Conservation (phyloP, 2,113 vertebrate species). For the Toxotes chatareus region DNA sequence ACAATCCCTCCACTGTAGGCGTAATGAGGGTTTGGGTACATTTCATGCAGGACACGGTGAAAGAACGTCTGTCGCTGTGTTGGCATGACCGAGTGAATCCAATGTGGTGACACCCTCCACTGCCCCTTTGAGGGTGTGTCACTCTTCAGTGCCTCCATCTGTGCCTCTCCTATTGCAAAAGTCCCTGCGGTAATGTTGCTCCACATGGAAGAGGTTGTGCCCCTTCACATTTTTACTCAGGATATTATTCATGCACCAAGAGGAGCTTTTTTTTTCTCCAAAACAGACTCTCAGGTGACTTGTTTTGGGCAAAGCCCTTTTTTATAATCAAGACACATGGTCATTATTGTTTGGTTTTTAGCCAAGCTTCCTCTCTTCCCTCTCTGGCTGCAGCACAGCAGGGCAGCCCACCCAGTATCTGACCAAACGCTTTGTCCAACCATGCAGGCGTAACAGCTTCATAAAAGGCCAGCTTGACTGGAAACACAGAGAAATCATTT, state of each 20-base stretch:
- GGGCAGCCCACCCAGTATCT: conserved; percentile 42
- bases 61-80: conserved; percentile 66
- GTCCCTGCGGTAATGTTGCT: conserved; percentile 44
- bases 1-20: conserved; percentile 59
- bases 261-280: background rate
- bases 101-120: conserved; percentile 47
- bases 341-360: conserved; percentile 37
- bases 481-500: conserved; percentile 31
- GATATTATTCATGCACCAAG: conserved; percentile 19
- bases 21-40: conserved; percentile 70
- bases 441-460: conserved; percentile 58
- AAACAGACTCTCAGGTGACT: conserved; percentile 16
- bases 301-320: conserved; percentile 22
- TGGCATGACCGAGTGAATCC: conserved; percentile 64
- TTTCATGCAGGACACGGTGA: conserved; percentile 63
- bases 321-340: conserved; percentile 47
- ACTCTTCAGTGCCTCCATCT: conserved; percentile 65
- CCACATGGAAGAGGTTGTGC: conserved; percentile 33
- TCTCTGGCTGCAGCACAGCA: conserved; percentile 24
- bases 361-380: conserved; percentile 19
- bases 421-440: conserved; percentile 52
- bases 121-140: conserved; percentile 53
- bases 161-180: conserved; percentile 30
- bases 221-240: conserved; percentile 44
- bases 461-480: conserved; percentile 52